These are phyloP conservation scores for Bujurquina vittata DNA, from an alignment of 2,113 vertebrate genomes.

Conservation along the genomic window DNA sequence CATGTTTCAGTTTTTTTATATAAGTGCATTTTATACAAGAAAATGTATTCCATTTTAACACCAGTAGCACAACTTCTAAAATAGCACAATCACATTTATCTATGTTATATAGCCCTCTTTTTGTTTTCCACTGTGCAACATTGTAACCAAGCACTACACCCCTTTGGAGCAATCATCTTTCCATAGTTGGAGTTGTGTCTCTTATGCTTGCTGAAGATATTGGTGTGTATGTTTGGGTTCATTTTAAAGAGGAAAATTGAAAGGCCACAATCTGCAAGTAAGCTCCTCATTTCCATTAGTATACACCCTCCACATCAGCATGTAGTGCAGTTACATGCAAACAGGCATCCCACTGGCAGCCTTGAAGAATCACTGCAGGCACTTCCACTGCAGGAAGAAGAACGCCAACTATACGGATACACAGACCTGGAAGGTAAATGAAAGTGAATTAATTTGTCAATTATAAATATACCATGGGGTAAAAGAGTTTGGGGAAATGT, in stretches of 20 bases:
- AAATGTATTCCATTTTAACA: background rate
- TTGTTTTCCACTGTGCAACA: background rate
- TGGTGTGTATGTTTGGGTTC: background rate
- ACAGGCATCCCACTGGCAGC: slow-evolving; percentile 72
- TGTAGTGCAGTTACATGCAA: slow-evolving; percentile 79
- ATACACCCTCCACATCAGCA: slow-evolving; percentile 76
- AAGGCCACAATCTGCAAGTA: background rate
- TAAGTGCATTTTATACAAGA: too few species aligned
- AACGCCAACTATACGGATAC: slow-evolving; percentile 14
- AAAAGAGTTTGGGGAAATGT: slow-evolving; percentile 40
- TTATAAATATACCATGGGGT: slow-evolving; percentile 14
- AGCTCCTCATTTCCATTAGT: slow-evolving; percentile 69
- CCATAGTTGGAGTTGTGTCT: background rate
- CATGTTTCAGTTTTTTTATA: too few species aligned
- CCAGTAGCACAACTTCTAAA: background rate
- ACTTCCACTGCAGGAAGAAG: slow-evolving; percentile 75
- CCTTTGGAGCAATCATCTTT: background rate
- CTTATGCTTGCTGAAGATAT: background rate
- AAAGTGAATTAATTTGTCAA: slow-evolving; percentile 21
- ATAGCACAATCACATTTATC: background rate
- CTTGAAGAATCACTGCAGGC: slow-evolving; percentile 71
- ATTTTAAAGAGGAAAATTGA: slow-evolving; percentile 6
- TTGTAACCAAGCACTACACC: background rate
- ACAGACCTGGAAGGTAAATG: slow-evolving; percentile 2
- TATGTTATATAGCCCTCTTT: background rate